phyloP scores from a whole-genome alignment of 2,888 invertebrate genomes.

The Pheosia tremula region DNA sequence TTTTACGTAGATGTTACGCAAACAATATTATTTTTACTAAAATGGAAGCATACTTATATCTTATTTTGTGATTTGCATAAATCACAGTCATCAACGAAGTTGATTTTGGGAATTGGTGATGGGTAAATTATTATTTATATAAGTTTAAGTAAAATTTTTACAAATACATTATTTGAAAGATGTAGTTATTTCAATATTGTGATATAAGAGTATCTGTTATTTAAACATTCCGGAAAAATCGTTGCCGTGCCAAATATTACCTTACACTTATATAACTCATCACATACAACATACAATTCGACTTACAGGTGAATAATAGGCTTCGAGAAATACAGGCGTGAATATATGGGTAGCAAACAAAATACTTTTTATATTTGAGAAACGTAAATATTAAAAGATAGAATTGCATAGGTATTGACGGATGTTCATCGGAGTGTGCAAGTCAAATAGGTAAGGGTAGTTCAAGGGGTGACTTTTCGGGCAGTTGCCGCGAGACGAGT shows the following conservation, averaged over 20 bases:
- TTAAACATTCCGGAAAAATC: too few relatives aligned
- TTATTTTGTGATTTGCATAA: background rate
- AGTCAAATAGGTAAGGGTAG: constrained; percentile 64
- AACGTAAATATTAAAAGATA: constrained; percentile 52
- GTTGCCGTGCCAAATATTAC: too few relatives aligned
- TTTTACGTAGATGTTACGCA: background rate
- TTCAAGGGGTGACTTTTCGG: constrained; percentile 65
- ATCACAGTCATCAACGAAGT: constrained; percentile 32
- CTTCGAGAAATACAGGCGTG: too few relatives aligned
- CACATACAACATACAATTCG: too few relatives aligned
- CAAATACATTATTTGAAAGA: background rate
- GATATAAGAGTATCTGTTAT: too few relatives aligned
- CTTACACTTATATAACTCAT: too few relatives aligned
- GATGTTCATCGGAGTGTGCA: constrained; percentile 61
- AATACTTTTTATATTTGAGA: constrained; percentile 35
- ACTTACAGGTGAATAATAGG: too few relatives aligned
- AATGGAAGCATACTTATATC: background rate
- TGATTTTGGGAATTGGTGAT: constrained; percentile 42
- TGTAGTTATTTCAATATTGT: background rate
- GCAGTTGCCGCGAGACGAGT: constrained; percentile 67
- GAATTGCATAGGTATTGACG: constrained; percentile 58
- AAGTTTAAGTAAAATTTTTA: constrained; percentile 6
- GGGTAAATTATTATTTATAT: constrained; percentile 33
- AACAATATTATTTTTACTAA: background rate
- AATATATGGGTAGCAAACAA: background rate